phyloP scores from a whole-genome alignment of 1,140 invertebrate species.

The Drosophila lowei region DNA sequence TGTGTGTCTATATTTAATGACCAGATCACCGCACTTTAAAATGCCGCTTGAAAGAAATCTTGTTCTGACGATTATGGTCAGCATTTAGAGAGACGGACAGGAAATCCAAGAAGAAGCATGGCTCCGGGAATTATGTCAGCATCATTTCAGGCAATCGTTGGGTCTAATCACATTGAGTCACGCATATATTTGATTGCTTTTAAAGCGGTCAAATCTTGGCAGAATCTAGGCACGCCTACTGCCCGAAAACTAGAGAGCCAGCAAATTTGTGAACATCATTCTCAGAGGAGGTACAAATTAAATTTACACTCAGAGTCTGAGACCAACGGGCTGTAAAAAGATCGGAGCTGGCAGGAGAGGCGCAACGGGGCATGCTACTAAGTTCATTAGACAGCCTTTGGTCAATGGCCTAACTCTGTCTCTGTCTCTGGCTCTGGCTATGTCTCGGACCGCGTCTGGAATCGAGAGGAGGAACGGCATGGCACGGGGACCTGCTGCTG shows the following conservation, averaged over 20 bases:
- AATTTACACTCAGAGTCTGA: conserved; percentile 45
- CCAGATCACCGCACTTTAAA: conserved; percentile 46
- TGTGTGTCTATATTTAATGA: conserved; percentile 28
- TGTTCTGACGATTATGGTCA: conserved; percentile 25
- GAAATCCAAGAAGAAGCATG: conserved; percentile 33
- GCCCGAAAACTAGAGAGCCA: neutral
- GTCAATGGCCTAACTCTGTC: conserved; percentile 57
- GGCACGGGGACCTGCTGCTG: conserved; percentile 21
- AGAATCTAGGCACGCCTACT: conserved; percentile 6
- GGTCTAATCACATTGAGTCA: conserved; percentile 68
- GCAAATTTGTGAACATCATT: too few species aligned
- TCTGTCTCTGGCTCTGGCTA: too few species aligned
- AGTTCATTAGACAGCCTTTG: conserved; percentile 69
- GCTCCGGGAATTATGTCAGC: conserved; percentile 65
- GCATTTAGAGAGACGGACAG: conserved; percentile 38
- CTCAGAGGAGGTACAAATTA: conserved; percentile 21
- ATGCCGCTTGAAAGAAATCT: conserved; percentile 33
- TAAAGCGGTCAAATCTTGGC: conserved; percentile 42
- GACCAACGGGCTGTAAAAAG: conserved; percentile 39
- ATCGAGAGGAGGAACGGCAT: conserved; percentile 3
- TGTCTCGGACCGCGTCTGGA: too few species aligned
- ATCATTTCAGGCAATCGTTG: conserved; percentile 61
- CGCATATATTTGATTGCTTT: conserved; percentile 75
- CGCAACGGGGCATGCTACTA: conserved; percentile 36
- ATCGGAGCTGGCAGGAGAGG: conserved; percentile 48